Evolutionary conservation across 2,113 vertebrate species (phyloP).

Genomic region (Erythrocebus patas): DNA sequence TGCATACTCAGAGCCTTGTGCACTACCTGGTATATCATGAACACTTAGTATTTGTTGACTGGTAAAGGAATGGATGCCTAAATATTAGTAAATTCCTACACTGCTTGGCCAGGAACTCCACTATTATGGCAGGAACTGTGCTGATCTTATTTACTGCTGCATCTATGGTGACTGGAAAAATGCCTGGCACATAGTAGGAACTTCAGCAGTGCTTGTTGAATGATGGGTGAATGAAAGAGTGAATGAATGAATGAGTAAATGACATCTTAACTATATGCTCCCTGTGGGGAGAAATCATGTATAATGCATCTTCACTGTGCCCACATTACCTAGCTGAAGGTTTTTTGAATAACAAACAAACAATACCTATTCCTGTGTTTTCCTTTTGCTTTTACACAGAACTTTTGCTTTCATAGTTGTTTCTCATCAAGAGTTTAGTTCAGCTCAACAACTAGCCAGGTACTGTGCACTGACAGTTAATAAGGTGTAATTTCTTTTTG

Average conservation of each 20-base stretch:
- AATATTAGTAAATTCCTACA: neutral
- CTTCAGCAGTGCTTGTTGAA: neutral
- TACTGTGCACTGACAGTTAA: neutral
- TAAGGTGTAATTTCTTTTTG: neutral
- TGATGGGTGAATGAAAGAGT: neutral
- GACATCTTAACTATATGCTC: neutral
- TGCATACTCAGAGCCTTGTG: neutral
- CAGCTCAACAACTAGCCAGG: neutral
- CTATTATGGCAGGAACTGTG: neutral
- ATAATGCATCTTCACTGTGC: neutral
- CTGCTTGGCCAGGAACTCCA: neutral
- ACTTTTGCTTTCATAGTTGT: neutral
- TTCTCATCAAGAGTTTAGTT: neutral
- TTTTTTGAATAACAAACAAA: neutral
- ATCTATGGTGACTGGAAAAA: neutral
- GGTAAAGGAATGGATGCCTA: neutral
- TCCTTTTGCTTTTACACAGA: neutral
- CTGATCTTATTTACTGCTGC: neutral
- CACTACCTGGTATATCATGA: neutral
- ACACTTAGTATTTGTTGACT: neutral
- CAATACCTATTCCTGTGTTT: neutral
- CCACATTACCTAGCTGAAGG: neutral
- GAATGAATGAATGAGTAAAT: neutral
- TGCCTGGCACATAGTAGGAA: neutral
- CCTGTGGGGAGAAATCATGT: neutral